phyloP scores from a whole-genome alignment of 1,140 invertebrate genomes.

The Lepeophtheirus salmonis region DNA sequence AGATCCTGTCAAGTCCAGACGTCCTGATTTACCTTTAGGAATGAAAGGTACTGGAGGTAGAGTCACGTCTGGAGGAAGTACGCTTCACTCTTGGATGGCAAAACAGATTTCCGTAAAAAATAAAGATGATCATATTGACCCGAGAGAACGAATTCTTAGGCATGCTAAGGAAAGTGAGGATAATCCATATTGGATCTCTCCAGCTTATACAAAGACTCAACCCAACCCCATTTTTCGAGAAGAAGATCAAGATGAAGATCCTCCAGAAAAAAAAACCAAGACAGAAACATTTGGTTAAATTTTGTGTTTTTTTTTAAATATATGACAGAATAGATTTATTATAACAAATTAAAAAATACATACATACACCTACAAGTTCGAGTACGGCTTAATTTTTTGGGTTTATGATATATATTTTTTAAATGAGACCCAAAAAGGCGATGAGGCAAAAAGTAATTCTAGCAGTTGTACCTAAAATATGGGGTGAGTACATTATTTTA shows the following conservation, averaged over 20 bases:
- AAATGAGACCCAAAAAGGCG: no score
- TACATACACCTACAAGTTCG: no score
- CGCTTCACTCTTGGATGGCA: conserved; percentile 90
- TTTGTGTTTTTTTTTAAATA: no score
- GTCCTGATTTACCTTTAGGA: conserved; percentile 84
- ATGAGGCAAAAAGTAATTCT: no score
- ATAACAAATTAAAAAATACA: no score
- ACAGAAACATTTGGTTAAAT: conserved; percentile 16
- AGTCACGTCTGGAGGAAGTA: conserved; percentile 82
- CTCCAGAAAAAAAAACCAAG: conserved; percentile 16
- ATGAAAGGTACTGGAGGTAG: conserved; percentile 70
- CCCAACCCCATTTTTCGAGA: conserved; percentile 51
- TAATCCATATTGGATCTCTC: conserved; percentile 90
- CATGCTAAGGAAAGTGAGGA: conserved; percentile 78
- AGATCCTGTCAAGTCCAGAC: conserved; percentile 73
- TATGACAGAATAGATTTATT: no score
- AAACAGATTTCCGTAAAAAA: conserved; percentile 83
- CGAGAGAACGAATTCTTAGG: conserved; percentile 84
- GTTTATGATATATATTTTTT: no score
- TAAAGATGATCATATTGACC: conserved; percentile 84
- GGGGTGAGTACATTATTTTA: no score
- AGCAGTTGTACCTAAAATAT: no score
- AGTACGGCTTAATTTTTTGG: no score
- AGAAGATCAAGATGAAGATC: conserved; percentile 23
- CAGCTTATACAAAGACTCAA: conserved; percentile 68